Percentiles rank a stretch among this genome's conserved stretches.
phyloP scores from a whole-genome alignment of 2,888 invertebrate genomes.

The Rhagonycha fulva region DNA sequence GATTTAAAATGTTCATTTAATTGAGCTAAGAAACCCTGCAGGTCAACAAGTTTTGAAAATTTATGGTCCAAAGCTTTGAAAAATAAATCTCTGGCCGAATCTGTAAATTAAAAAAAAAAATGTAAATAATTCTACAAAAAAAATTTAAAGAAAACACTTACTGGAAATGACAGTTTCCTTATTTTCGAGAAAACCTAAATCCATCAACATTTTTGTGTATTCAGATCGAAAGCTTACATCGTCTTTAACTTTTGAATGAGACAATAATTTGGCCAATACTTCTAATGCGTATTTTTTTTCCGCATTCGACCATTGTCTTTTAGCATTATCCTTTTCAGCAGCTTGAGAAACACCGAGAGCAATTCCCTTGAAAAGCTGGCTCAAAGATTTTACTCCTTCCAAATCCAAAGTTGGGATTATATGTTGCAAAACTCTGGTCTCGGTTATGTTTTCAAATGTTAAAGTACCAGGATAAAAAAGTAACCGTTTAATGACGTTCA shows the following conservation, averaged over 20 bases:
- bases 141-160: slow-evolving; percentile 46
- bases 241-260: slow-evolving; percentile 50
- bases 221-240: slow-evolving; percentile 69
- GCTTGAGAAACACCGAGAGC: slow-evolving; percentile 55
- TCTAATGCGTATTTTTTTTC: slow-evolving; percentile 71
- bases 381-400: slow-evolving; percentile 66
- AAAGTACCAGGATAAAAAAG: slow-evolving; percentile 72
- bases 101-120: not conserved
- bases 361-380: slow-evolving; percentile 65
- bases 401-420: slow-evolving; percentile 64
- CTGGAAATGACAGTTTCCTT: slow-evolving; percentile 60
- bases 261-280: slow-evolving; percentile 57
- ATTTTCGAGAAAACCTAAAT: slow-evolving; percentile 66
- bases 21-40: not conserved
- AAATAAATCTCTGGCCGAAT: not conserved
- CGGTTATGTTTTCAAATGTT: slow-evolving; percentile 74
- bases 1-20: not conserved
- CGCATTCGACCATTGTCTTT: slow-evolving; percentile 69
- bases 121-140: not conserved
- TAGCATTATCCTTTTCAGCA: slow-evolving; percentile 54
- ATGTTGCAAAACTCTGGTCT: slow-evolving; percentile 66
- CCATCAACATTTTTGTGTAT: slow-evolving; percentile 68
- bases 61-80: not conserved
- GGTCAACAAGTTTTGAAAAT: not conserved
- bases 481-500: slow-evolving; percentile 65